These are phyloP conservation scores for Drosophila niveifrons DNA, from an alignment of 2,888 invertebrate species.

Conservation along the genomic window DNA sequence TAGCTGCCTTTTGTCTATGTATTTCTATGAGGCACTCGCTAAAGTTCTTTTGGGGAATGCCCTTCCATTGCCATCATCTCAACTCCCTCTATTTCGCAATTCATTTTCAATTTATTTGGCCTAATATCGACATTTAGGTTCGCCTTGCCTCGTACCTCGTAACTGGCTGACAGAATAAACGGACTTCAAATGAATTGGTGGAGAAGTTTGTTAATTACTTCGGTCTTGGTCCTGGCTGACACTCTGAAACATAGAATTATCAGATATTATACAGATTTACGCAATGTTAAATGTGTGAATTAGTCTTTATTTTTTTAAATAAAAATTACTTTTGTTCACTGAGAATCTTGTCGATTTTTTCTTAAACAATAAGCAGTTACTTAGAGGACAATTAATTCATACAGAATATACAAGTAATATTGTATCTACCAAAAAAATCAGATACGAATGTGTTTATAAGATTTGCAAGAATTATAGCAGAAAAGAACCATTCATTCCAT, in stretches of 20 bases:
- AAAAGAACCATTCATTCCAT: neutral
- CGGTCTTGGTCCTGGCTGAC: constrained; percentile 3
- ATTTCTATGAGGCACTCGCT: constrained; percentile 53
- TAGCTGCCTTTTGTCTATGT: constrained; percentile 44
- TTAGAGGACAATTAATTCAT: constrained; percentile 3
- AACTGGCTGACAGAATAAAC: constrained; percentile 53
- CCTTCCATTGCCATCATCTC: neutral
- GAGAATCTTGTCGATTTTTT: neutral
- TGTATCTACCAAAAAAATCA: too few relatives aligned
- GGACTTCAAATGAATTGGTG: constrained; percentile 46
- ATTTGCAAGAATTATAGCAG: too few relatives aligned
- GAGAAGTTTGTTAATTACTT: constrained; percentile 23
- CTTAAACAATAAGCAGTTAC: too few relatives aligned
- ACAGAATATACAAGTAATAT: neutral
- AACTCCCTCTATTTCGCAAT: constrained; percentile 66
- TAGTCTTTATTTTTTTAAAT: neutral
- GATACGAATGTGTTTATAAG: neutral
- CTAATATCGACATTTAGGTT: constrained; percentile 79
- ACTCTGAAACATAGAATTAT: constrained; percentile 45
- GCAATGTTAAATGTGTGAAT: constrained; percentile 5
- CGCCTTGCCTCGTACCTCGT: constrained; percentile 35
- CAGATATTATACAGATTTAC: constrained; percentile 11
- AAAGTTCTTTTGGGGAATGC: neutral
- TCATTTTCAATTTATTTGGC: constrained; percentile 81
- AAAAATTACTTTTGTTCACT: neutral